Conservation (phyloP, 2,888 invertebrate species). For the Drosophila vallismaia region DNA sequence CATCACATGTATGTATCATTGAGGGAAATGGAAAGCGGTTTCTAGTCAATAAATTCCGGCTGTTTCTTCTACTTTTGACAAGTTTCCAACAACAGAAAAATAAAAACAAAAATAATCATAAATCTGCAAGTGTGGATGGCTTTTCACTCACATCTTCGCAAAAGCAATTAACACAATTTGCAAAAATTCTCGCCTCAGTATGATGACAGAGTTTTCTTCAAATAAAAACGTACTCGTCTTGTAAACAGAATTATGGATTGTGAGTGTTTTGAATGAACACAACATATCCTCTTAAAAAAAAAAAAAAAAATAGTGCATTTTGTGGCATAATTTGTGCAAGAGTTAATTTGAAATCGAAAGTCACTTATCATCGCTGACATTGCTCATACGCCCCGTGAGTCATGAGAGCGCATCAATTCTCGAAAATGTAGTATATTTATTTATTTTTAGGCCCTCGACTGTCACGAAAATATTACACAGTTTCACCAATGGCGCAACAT, state of each 20-base stretch:
- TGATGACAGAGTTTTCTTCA: slow-evolving; percentile 9
- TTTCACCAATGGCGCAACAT: not conserved
- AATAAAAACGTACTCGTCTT: slow-evolving; percentile 1
- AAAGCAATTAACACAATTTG: slow-evolving; percentile 53
- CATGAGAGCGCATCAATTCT: slow-evolving; percentile 8
- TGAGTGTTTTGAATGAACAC: slow-evolving; percentile 14
- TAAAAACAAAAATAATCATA: slow-evolving; percentile 21
- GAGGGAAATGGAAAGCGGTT: not conserved
- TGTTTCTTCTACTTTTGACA: slow-evolving; percentile 33
- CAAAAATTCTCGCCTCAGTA: slow-evolving; percentile 15
- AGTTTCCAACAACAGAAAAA: slow-evolving; percentile 41
- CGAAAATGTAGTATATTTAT: not conserved
- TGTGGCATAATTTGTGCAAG: not conserved
- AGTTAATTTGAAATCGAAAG: slow-evolving; percentile 22
- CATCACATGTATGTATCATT: not conserved
- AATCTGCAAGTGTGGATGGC: slow-evolving; percentile 36
- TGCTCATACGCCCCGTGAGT: slow-evolving; percentile 19
- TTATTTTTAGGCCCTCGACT: slow-evolving; percentile 23
- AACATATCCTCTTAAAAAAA: not conserved
- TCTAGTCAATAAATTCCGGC: slow-evolving; percentile 26
- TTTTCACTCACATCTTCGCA: slow-evolving; percentile 19
- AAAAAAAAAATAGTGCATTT: not conserved
- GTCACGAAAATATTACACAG: slow-evolving; percentile 14
- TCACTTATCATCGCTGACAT: not conserved
- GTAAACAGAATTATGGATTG: slow-evolving; percentile 30